These are phyloP conservation scores for Venustaconcha ellipsiformis DNA, from an alignment of 1,140 invertebrate species.

Conservation along the genomic window DNA sequence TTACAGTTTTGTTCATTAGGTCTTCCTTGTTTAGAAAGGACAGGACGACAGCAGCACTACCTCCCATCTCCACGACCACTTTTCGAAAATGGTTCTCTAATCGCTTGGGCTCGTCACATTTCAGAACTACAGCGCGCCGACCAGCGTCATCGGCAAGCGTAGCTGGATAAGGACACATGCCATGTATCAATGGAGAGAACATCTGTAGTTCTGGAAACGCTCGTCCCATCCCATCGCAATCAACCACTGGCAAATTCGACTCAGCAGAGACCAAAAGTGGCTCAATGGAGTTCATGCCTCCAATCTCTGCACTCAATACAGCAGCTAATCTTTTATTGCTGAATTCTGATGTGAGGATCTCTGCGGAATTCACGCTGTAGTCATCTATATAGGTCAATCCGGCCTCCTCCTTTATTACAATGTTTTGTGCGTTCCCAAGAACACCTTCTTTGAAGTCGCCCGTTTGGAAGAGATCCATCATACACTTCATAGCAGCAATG, in stretches of 20 bases:
- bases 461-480: slow-evolving; percentile 46
- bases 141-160: slow-evolving; percentile 52
- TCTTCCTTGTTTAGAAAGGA: slow-evolving; percentile 34
- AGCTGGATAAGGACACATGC: slow-evolving; percentile 42
- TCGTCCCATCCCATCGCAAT: slow-evolving; percentile 64
- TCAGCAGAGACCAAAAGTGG: slow-evolving; percentile 56
- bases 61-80: slow-evolving; percentile 55
- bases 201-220: slow-evolving; percentile 65
- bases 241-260: slow-evolving; percentile 52
- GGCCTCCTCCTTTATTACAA: slow-evolving; percentile 36
- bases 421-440: slow-evolving; percentile 28
- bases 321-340: slow-evolving; percentile 41
- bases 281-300: slow-evolving; percentile 61
- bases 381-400: slow-evolving; percentile 49
- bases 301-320: slow-evolving; percentile 58
- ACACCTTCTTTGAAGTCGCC: slow-evolving; percentile 39
- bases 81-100: slow-evolving; percentile 55
- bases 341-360: not conserved
- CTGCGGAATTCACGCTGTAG: slow-evolving; percentile 25
- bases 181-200: slow-evolving; percentile 58
- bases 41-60: slow-evolving; percentile 43
- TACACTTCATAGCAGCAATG: slow-evolving; percentile 38
- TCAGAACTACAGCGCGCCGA: slow-evolving; percentile 41
- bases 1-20: slow-evolving; percentile 39
- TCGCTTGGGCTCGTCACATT: slow-evolving; percentile 40